Evolutionary conservation across 2,888 invertebrate genomes (phyloP).

Genomic region (Plebejus argus): DNA sequence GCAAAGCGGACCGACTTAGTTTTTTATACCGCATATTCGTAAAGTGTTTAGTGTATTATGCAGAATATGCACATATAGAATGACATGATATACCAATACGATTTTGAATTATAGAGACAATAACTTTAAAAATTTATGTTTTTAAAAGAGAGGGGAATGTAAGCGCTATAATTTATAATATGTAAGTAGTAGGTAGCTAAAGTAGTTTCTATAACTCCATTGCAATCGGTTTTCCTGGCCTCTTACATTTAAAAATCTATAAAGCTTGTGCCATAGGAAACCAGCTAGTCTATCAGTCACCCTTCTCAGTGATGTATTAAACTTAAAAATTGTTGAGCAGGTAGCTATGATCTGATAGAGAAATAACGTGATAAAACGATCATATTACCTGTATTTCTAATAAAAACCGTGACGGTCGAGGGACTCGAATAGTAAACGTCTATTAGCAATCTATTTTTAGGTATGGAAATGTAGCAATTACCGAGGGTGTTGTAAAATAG

Average conservation of each 20-base stretch:
- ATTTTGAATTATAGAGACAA: not conserved
- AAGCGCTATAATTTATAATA: too few species aligned
- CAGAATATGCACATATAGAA: not conserved
- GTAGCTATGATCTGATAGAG: not conserved
- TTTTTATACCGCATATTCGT: conserved; percentile 13
- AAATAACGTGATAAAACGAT: not conserved
- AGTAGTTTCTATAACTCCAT: too few species aligned
- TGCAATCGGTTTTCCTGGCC: too few species aligned
- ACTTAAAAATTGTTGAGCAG: too few species aligned
- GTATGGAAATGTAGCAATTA: not conserved
- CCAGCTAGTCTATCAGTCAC: not conserved
- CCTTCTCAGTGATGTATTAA: not conserved
- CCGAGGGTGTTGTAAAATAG: conserved; percentile 21
- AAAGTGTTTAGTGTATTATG: conserved; percentile 14
- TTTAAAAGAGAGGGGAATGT: too few species aligned
- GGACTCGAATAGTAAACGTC: not conserved
- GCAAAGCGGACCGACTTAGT: conserved; percentile 26
- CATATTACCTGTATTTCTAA: not conserved
- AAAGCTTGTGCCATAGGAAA: not conserved
- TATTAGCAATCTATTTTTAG: conserved; percentile 5
- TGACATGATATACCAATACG: not conserved
- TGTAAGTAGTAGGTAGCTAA: too few species aligned
- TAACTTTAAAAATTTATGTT: too few species aligned
- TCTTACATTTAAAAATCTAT: too few species aligned
- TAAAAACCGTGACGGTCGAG: not conserved